Conservation (phyloP, 2,113 vertebrate genomes). For the Maylandia zebra region DNA sequence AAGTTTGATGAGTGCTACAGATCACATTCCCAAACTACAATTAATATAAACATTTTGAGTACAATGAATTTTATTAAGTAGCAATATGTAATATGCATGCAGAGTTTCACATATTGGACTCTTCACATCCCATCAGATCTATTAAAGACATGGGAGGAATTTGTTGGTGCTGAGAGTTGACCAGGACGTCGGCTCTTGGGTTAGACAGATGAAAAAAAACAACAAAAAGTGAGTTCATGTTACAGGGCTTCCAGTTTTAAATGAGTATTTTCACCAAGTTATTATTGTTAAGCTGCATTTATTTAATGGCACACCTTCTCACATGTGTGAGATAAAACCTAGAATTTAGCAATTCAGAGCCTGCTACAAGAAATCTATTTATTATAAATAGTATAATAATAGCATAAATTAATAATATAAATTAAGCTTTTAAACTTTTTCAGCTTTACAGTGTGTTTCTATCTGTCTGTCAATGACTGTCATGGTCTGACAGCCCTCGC, state of each 20-base stretch:
- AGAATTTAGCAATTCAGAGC: neutral
- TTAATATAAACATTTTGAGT: neutral
- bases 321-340: neutral
- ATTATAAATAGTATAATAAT: neutral
- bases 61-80: neutral
- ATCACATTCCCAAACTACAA: neutral
- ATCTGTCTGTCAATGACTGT: accelerated
- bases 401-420: neutral
- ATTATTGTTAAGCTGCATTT: neutral
- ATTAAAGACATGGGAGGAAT: neutral
- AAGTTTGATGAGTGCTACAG: neutral
- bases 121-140: neutral
- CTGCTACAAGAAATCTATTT: neutral
- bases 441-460: neutral
- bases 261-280: neutral
- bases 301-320: neutral
- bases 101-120: neutral
- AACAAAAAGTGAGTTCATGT: neutral
- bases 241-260: neutral
- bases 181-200: accelerated
- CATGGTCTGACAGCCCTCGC: neutral
- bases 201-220: neutral
- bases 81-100: neutral
- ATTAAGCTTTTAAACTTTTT: neutral
- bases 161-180: neutral